A percentile compares a stretch with the other conserved stretches of the same genome.
phyloP scores from a whole-genome alignment of 2,888 invertebrate genomes.

The Andrena fulva region DNA sequence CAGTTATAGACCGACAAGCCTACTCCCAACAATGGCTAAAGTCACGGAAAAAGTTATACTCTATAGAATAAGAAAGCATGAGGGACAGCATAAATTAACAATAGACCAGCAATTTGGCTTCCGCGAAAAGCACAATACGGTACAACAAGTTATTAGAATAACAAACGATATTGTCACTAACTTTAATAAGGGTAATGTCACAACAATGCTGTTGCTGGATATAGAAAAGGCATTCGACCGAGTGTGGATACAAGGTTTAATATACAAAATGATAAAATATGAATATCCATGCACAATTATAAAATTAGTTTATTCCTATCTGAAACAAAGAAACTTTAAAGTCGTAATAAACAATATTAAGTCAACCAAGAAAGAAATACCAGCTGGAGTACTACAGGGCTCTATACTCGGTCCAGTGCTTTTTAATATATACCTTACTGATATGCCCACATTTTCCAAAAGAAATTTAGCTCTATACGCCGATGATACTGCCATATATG shows the following conservation, averaged over 20 bases:
- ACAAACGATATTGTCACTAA: constrained; percentile 66
- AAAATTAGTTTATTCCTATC: constrained; percentile 21
- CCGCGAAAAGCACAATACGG: constrained; percentile 71
- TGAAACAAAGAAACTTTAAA: neutral
- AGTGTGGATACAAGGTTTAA: constrained; percentile 68
- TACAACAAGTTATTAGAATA: constrained; percentile 74
- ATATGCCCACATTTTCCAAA: neutral
- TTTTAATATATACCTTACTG: neutral
- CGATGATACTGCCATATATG: neutral
- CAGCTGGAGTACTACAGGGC: constrained; percentile 1
- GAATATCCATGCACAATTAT: neutral
- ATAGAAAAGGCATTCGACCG: constrained; percentile 78
- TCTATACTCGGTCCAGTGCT: neutral
- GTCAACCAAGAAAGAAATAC: neutral
- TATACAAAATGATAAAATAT: constrained; percentile 1
- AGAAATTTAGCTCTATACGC: neutral
- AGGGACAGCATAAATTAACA: constrained; percentile 50
- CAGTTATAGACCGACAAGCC: constrained; percentile 63
- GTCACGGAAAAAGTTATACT: constrained; percentile 52
- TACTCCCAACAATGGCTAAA: constrained; percentile 54
- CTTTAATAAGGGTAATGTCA: constrained; percentile 63
- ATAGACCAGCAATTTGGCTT: constrained; percentile 76
- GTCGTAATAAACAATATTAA: neutral
- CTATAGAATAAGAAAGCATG: constrained; percentile 43
- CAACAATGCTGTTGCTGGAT: neutral